Percentiles rank a stretch among this genome's conserved stretches.
These are phyloP conservation scores for Trichonephila inaurata DNA, from an alignment of 1,140 invertebrate genomes.

Conservation along the genomic window DNA sequence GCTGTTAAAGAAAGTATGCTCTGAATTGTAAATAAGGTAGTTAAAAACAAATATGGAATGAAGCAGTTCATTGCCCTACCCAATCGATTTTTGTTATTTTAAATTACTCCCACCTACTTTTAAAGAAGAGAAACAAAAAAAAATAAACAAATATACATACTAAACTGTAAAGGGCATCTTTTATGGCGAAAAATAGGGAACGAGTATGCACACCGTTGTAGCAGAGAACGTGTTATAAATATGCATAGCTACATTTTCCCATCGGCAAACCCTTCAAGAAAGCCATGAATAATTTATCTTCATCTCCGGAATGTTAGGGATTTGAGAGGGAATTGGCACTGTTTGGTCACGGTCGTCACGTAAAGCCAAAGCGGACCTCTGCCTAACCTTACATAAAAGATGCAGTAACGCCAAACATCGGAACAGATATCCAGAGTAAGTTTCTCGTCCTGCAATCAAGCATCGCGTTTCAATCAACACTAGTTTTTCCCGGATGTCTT, in stretches of 20 bases:
- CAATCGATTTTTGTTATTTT: background rate
- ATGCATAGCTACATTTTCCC: constrained; percentile 25
- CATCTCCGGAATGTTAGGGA: constrained; percentile 9
- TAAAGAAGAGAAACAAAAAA: background rate
- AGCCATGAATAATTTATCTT: constrained; percentile 63
- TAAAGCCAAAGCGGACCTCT: constrained; percentile 25
- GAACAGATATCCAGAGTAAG: constrained; percentile 24
- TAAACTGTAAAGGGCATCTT: background rate
- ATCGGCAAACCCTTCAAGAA: constrained; percentile 26
- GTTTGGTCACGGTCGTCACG: constrained; percentile 54
- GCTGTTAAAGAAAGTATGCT: background rate
- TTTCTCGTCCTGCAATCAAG: background rate
- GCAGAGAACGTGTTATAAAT: constrained; percentile 35
- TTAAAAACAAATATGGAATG: background rate
- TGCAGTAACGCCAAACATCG: constrained; percentile 40
- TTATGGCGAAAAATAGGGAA: constrained; percentile 1
- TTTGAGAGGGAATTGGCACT: constrained; percentile 36
- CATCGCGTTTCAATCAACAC: constrained; percentile 44
- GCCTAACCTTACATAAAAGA: constrained; percentile 19
- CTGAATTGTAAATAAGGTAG: background rate
- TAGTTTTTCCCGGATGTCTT: constrained; percentile 1
- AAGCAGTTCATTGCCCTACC: background rate
- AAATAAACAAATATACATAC: background rate
- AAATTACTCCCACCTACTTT: background rate
- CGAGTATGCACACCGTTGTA: background rate